Evolutionary conservation across 2,797 vertebrate genomes (phyloP).

Genomic region (Crocodylus rhombifer): DNA sequence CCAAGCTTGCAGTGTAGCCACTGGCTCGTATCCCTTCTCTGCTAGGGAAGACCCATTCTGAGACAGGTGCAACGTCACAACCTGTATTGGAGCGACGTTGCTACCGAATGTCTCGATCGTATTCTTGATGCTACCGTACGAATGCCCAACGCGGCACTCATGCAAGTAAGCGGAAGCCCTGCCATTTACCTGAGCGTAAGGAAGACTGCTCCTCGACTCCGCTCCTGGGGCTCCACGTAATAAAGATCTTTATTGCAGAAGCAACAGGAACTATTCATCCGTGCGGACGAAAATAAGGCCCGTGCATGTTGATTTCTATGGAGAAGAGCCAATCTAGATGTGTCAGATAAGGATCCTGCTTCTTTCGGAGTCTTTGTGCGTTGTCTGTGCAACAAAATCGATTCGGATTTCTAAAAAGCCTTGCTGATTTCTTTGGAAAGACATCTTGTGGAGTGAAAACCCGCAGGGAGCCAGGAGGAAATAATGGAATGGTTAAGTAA

Average conservation of each 20-base stretch:
- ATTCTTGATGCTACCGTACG: constrained; percentile 69
- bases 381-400: constrained; percentile 49
- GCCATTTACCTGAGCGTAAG: constrained; percentile 40
- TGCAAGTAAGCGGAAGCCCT: constrained; percentile 58
- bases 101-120: constrained; percentile 31
- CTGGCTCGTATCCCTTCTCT: not conserved
- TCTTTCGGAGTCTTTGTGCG: constrained; percentile 30
- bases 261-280: not conserved
- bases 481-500: constrained; percentile 73
- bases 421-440: constrained; percentile 61
- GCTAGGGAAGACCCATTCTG: constrained; percentile 41
- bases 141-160: constrained; percentile 55
- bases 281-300: not conserved
- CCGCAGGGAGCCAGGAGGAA: constrained; percentile 26
- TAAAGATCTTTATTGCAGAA: constrained; percentile 22
- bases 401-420: constrained; percentile 58
- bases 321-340: not conserved
- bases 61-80: not conserved
- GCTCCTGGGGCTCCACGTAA: not conserved
- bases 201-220: constrained; percentile 32
- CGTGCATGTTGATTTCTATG: not conserved
- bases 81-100: not conserved
- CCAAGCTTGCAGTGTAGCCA: not conserved
- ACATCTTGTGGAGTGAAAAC: constrained; percentile 33
- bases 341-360: constrained; percentile 26